Conservation (phyloP, 2,888 invertebrate genomes). For the Acronicta leporina region DNA sequence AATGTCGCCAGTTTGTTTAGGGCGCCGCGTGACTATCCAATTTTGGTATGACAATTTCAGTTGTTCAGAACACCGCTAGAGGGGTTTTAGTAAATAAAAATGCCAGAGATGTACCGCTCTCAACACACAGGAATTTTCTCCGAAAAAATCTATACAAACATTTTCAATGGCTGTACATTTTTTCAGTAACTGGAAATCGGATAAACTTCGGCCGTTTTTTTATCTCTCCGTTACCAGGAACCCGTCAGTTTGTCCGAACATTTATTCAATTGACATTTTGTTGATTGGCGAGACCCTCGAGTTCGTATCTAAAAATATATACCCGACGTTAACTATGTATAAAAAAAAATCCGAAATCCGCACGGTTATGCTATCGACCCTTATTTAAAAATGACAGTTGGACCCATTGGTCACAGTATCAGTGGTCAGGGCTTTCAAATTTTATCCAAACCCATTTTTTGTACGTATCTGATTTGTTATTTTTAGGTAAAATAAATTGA, state of each 20-base stretch:
- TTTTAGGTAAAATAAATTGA: constrained; percentile 22
- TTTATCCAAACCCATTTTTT: constrained; percentile 21
- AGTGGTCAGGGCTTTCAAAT: constrained; percentile 3
- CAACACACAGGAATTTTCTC: too few species aligned
- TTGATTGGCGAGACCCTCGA: neutral
- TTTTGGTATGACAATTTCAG: too few species aligned
- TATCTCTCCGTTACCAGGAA: neutral
- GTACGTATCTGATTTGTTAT: constrained; percentile 3
- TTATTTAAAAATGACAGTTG: constrained; percentile 4
- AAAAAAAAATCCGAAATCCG: constrained; percentile 9
- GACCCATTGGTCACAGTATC: too few species aligned
- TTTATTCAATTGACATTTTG: neutral
- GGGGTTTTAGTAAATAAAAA: too few species aligned
- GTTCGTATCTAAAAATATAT: constrained; percentile 14
- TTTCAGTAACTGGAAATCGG: neutral
- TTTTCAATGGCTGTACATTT: neutral
- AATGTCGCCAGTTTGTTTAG: too few species aligned
- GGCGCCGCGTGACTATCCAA: too few species aligned
- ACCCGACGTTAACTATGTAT: constrained; percentile 2
- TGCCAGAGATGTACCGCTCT: too few species aligned
- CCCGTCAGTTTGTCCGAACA: neutral
- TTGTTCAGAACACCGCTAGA: too few species aligned
- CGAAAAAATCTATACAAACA: too few species aligned
- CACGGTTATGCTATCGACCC: neutral
- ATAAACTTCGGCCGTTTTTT: neutral